These are phyloP conservation scores for Orycteropus afer DNA, from an alignment of 2,113 vertebrate species.

Conservation along the genomic window DNA sequence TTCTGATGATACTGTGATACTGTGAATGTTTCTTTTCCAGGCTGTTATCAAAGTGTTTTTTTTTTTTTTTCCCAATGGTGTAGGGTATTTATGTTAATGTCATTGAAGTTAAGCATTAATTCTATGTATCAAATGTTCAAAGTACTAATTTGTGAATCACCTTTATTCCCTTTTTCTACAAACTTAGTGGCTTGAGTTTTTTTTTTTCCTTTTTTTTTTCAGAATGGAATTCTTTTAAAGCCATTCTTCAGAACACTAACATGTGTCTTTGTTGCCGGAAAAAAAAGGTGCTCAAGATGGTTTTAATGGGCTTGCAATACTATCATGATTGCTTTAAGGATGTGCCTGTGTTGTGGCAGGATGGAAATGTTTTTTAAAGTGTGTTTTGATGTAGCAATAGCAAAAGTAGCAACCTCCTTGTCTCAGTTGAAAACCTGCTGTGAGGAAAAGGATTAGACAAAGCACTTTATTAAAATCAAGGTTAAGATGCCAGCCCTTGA, in stretches of 20 bases:
- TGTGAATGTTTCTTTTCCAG: background rate
- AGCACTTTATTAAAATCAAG: slow-evolving; percentile 14
- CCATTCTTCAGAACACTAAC: rapidly evolving
- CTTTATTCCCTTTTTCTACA: background rate
- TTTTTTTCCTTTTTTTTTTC: background rate
- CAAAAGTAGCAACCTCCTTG: background rate
- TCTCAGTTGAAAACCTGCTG: background rate
- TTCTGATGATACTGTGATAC: background rate
- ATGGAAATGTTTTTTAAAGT: background rate
- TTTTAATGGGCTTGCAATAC: background rate
- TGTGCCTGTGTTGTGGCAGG: background rate
- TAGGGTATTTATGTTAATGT: background rate
- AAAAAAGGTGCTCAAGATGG: background rate
- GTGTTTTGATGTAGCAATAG: background rate
- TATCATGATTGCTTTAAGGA: background rate
- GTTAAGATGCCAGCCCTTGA: background rate
- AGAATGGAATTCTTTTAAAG: background rate
- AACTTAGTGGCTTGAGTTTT: background rate
- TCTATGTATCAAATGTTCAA: background rate
- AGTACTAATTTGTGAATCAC: rapidly evolving
- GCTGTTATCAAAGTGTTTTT: background rate
- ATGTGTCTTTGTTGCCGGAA: background rate
- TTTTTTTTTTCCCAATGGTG: too few species aligned
- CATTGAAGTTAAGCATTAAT: rapidly evolving
- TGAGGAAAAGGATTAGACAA: background rate